Base-by-base conservation (phyloP, 1,140 invertebrate species). In the Phenacoccus solenopsis region DNA sequence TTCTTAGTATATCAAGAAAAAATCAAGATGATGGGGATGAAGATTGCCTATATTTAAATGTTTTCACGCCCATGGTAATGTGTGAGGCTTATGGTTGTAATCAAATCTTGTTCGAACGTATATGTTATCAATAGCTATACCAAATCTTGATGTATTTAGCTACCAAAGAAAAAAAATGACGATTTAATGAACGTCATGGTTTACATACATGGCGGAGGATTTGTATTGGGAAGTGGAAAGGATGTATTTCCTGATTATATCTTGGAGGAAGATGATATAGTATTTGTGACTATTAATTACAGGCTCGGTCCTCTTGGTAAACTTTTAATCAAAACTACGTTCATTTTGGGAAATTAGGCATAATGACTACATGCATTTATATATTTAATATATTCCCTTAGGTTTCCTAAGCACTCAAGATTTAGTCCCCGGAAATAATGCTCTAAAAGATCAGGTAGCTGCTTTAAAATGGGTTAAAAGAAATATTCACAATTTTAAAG, bases 211-310 rank as follows among this genome's bases (percentile, higher is more conserved):
- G 83, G 83, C 56, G 84, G 84, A 3, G 83, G 80, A 9, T 85
- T 83, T 73, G 82, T 84, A 78, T 81, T 79, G 70, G 84, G 86
- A 1, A 76, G 79, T 0, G 79, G 80, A 1, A 76, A 75, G n/a
- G 35, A 79, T 0, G 83, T 84, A 72, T 80, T 80, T 0, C 81
- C 86, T 0, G 75, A 79, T 10, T 80, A 81, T 73, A 70, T 88
- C 0, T 82, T 89, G 80, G 83, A 82, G 22, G 70, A 81, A 38
- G 74, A 76, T 16, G 81, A 86, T 72, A 75, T 87, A 10, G 81
- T 88, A 7, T 77, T 84, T 28, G 87, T 87, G 0, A 84, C 82
- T 10, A 77, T 88, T 1, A 86, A 86, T 75, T 88, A 87, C 75
- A 76, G 87, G n/a, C 73, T 88, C 25, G 85, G 85, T 22, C 80